Base-by-base conservation (phyloP, 2,113 vertebrate species). In the Podarcis cretensis region DNA sequence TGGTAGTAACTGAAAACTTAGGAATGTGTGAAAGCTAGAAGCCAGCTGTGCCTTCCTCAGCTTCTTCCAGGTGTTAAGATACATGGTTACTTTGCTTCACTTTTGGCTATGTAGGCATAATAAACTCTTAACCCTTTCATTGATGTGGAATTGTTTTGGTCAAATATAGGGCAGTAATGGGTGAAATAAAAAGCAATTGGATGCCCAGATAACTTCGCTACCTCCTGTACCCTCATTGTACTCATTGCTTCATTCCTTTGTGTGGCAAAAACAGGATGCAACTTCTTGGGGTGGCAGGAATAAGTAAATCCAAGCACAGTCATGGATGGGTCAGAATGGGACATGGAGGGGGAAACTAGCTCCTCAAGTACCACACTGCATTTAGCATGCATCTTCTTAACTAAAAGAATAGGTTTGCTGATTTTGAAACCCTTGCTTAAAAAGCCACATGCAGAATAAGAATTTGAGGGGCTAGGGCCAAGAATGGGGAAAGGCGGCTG, bases 21-120 rank as follows among this genome's bases (percentile, higher is more conserved):
- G 97, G 98, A 97, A 98, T 98, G 98, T 97, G 96, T 97, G 97
- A 97, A 94, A 97, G 97, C 97, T 97, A 96, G 96, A 96, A 85
- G 94, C 97, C 96, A 95, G 96, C 96, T 97, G 97, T 96, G 96
- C 94, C 81, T 94, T 95, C 94, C 95, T 93, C 96, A 94, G 94
- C 96, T 97, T 96, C 96, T 97, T 95, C 97, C 96, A 98, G 96
- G 97, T 97, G 96, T 97, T 98, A 96, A 96, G 93, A 97, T 96
- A 97, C 95, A 93, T 90, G 94, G 89, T 91, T 94, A 95, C 92
- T 97, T 97, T 96, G 95, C 95, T 95, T 96, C 86, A 54, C 92
- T 95, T 95, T 89, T 94, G 93, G 96, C 91, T 93, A 87, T 85
- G 91, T 81, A 83, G 93, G 89, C 89, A 94, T 94, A 96, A 95